These are phyloP conservation scores for Athetis lepigone DNA, from an alignment of 2,888 invertebrate species.

Conservation along the genomic window DNA sequence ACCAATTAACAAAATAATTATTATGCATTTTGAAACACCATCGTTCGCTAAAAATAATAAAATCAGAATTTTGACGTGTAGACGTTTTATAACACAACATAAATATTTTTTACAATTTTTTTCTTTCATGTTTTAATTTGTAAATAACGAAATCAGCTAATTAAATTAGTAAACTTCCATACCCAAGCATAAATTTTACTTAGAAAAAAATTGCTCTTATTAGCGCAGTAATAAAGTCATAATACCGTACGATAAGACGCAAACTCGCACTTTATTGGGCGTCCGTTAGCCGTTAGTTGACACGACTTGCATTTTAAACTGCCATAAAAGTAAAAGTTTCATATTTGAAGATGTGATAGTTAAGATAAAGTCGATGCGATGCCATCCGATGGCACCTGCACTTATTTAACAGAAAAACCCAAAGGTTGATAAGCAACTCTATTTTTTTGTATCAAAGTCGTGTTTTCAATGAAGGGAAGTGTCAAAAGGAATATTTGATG, in stretches of 20 bases:
- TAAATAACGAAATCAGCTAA: too few species aligned
- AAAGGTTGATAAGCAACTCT: conserved; percentile 55
- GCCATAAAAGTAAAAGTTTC: conserved; percentile 88
- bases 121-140: too few species aligned
- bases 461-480: conserved; percentile 54
- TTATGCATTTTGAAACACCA: too few species aligned
- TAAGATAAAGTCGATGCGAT: conserved; percentile 83
- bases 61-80: too few species aligned
- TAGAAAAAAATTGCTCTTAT: conserved; percentile 25
- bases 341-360: conserved; percentile 86
- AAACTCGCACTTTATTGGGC: conserved; percentile 65
- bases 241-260: conserved; percentile 58
- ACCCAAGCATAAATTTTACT: conserved; percentile 8
- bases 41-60: too few species aligned
- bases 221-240: conserved; percentile 48
- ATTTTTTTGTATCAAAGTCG: conserved; percentile 38
- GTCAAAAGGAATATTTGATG: conserved; percentile 83
- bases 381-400: conserved; percentile 86
- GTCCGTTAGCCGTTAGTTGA: conserved; percentile 76
- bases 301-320: conserved; percentile 85
- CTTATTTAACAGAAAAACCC: conserved; percentile 65
- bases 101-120: too few species aligned
- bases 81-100: too few species aligned
- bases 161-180: background rate
- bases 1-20: too few species aligned